phyloP scores from a whole-genome alignment of 2,113 vertebrate species.

The Eira barbara region DNA sequence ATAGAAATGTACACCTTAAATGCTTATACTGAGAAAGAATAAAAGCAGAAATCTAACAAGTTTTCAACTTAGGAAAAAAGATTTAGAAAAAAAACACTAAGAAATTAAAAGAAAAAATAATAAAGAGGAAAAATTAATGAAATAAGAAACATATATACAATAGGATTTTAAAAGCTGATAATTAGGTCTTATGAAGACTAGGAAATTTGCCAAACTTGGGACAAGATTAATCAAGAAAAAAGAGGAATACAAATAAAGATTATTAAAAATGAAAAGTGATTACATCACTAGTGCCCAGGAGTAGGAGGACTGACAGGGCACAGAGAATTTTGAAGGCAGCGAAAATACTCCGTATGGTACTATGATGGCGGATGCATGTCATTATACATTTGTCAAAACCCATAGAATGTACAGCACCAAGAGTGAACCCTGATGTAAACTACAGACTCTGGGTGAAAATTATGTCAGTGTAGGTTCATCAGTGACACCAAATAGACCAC shows the following conservation, averaged over 20 bases:
- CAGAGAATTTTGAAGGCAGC: neutral
- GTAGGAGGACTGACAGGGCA: no score
- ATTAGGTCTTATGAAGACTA: neutral
- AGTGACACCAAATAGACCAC: neutral
- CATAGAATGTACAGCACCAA: neutral
- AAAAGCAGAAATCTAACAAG: neutral
- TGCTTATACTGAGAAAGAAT: neutral
- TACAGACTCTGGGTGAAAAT: neutral
- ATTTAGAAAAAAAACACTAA: neutral
- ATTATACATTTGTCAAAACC: neutral
- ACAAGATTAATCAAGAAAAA: neutral
- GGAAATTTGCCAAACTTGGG: neutral
- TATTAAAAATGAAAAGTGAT: neutral
- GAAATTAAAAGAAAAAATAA: neutral
- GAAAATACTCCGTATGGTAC: neutral
- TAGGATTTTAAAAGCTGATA: neutral
- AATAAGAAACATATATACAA: neutral
- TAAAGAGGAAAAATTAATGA: neutral
- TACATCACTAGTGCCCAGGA: neutral
- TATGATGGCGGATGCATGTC: neutral
- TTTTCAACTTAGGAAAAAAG: neutral
- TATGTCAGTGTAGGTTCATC: neutral
- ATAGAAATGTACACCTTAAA: neutral
- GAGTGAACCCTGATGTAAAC: neutral
- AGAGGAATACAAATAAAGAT: neutral